Evolutionary conservation across 1,140 invertebrate species (phyloP), one percentile per base, ranked within the genome.

Genomic region (Mactra quadrangularis): DNA sequence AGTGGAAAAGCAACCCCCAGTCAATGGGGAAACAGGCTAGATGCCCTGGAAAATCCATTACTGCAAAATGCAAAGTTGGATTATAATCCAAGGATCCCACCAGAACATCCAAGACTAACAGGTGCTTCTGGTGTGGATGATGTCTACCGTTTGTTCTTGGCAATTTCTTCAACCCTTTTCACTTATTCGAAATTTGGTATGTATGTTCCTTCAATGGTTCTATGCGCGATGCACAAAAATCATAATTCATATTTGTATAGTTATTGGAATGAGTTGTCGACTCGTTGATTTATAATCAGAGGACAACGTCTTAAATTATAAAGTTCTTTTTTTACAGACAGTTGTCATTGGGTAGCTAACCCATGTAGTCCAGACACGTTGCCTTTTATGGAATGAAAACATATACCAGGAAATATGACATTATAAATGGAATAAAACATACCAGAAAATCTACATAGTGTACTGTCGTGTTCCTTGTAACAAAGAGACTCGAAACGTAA

Each of bases 341-440:
- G 38, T 2, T 71, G 68, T 25, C 68, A 71, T n/a, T 71, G 68
- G 68, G 52, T 53, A 1, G 52, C 47, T 2, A 71, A 52, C 27
- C 68, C 68, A 1, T 55, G 45, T 38, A 53, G 47, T 22, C 68
- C 68, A 7, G 68, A 41, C 1, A 71, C 68, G 9, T 52, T 71
- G 13, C 68, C 68, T 35, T 71, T 71, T 35, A 47, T 45, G 29
- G 68, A 71, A 53, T 71, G 47, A 45, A 17, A 33, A n/a, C 6
- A 4, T 47, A 47, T 47, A 47, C 7, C 19, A 9, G 19, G 45
- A 47, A 19, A 19, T 47, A 47, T 47, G n/a, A n/a, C n/a, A n/a
- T n/a, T n/a, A n/a, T 15, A 41, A 7, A 41, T 41, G 38, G 6
- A 41, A 15, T 41, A 41, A 41, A 41, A 41, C 6, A 41, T 41